Evolutionary conservation across 2,888 invertebrate species (phyloP).

Genomic region (Melitaea athalia): DNA sequence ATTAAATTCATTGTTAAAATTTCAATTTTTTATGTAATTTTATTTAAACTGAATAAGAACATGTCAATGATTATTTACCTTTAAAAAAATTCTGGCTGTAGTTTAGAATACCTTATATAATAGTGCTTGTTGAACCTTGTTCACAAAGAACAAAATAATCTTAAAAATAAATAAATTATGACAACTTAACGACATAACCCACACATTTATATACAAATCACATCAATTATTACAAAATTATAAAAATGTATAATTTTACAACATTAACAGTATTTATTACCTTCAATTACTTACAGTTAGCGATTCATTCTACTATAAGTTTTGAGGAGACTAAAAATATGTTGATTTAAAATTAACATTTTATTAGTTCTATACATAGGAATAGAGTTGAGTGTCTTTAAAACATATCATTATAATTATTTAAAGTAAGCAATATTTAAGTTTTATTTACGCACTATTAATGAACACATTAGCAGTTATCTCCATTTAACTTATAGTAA

Average conservation of each 20-base stretch:
- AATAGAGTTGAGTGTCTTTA: constrained; percentile 1
- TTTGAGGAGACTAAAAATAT: constrained; percentile 16
- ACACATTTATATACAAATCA: constrained; percentile 46
- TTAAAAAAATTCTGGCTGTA: constrained; percentile 8
- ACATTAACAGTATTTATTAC: constrained; percentile 15
- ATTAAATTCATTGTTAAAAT: constrained; percentile 22
- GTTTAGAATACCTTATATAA: not conserved
- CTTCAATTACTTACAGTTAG: constrained; percentile 33
- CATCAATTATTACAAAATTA: constrained; percentile 46
- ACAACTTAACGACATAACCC: constrained; percentile 47
- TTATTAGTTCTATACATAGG: constrained; percentile 5
- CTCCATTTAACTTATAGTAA: constrained; percentile 21
- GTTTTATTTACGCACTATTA: constrained; percentile 25
- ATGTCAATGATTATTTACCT: constrained; percentile 18
- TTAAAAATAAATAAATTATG: constrained; percentile 48
- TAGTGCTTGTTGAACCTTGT: constrained; percentile 15
- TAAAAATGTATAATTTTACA: constrained; percentile 40
- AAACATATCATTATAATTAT: not conserved
- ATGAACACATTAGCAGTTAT: constrained; percentile 25
- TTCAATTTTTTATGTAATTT: constrained; percentile 8
- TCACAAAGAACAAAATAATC: constrained; percentile 16
- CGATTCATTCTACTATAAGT: constrained; percentile 18
- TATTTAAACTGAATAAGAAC: constrained; percentile 9
- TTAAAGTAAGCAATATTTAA: constrained; percentile 39
- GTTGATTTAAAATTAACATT: constrained; percentile 2